Percentiles rank a stretch among this genome's conserved stretches.
Evolutionary conservation across 2,888 invertebrate species (phyloP).

Genomic region (Adineta ricciae): DNA sequence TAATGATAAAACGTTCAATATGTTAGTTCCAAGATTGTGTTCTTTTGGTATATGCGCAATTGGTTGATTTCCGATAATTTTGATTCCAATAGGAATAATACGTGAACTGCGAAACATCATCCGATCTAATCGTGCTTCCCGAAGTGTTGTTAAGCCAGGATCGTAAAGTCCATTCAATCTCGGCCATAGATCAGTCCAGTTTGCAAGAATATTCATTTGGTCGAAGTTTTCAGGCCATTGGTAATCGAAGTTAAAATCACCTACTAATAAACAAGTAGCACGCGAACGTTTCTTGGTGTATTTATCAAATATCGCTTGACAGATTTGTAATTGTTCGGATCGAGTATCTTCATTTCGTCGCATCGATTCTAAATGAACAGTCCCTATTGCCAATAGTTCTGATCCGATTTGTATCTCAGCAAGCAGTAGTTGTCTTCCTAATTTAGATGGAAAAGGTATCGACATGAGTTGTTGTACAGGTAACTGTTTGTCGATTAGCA

Average conservation of each 20-base stretch:
- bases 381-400: neutral
- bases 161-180: neutral
- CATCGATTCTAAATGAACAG: neutral
- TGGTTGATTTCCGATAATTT: neutral
- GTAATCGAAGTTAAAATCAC: neutral
- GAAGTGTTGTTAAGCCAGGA: neutral
- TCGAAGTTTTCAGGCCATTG: neutral
- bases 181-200: neutral
- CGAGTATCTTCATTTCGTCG: neutral
- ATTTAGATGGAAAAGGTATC: neutral
- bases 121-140: neutral
- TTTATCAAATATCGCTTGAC: neutral
- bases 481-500: neutral
- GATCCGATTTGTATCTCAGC: neutral
- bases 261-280: neutral
- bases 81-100: neutral
- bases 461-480: neutral
- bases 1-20: neutral
- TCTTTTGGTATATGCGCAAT: neutral
- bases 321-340: neutral
- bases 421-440: neutral
- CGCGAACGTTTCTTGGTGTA: neutral
- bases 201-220: neutral
- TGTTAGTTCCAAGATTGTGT: too few relatives aligned
- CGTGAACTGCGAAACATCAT: neutral